Base-by-base conservation (phyloP, 2,113 vertebrate genomes). In the Andinoacara biseriatus region DNA sequence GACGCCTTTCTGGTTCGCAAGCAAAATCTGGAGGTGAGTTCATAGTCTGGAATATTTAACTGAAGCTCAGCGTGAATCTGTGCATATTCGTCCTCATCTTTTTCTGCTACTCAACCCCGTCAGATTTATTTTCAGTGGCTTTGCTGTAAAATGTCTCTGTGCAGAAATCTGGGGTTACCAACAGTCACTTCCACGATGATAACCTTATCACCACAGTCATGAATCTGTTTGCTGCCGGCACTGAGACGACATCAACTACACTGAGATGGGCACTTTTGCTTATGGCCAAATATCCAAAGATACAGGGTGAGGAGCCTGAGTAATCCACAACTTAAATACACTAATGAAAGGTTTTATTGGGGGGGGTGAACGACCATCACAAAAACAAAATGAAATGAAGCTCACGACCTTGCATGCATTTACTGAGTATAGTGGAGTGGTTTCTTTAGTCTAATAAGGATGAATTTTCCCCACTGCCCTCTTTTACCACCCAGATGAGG, bases 191-290 rank as follows among this genome's bases (percentile, higher is more conserved):
- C 35, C 35, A 38, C 9, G 2, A 38, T 3, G 9, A 10, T 38
- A 38, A 38, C 35, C 35, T 38, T 10, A 3, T 38, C 1, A 9
- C 9, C 3, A 38, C 35, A 9, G 35, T 38, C 35, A 38, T 38
- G 35, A 38, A 38, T 38, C 35, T 38, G 35, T 38, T 38, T 38
- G 9, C 9, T 38, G 35, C 35, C 35, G 35, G 35, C 8, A 38
- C 35, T 10, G 35, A 38, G 35, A 38, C 35, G 8, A 38, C 35
- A 38, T 60, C 92, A 15, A 90, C 90, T 0, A 74, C 81, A 1
- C 26, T 97, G 9, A 80, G 93, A 60, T 96, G 94, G 90, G 87
- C n/a, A 10, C 82, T 97, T 3, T 59, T 96, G 58, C 10, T 89
- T 1, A 91, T 96, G 95, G 87, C 94, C 38, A 38, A 38, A 8